Conservation (phyloP, 2,113 vertebrate genomes). For the Thinocorus orbignyianus region DNA sequence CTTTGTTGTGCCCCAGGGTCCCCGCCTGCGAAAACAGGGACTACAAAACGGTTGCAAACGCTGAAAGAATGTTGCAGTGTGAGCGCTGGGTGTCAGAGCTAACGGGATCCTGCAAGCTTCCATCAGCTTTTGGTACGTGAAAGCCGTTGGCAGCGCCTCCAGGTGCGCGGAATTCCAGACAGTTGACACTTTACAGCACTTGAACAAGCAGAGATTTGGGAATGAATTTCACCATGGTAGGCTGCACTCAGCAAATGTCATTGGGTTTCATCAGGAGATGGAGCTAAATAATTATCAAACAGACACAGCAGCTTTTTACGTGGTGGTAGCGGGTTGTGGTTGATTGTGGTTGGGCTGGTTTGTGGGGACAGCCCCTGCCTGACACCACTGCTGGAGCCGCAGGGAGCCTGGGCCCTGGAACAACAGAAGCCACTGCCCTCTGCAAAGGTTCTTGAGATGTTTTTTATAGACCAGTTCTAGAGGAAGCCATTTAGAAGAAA, state of each 20-base stretch:
- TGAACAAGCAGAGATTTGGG: not conserved
- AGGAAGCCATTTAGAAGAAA: not conserved
- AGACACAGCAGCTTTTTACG: not conserved
- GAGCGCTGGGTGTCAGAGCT: not conserved
- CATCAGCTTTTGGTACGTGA: not conserved
- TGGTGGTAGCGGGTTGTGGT: not conserved
- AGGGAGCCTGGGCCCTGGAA: not conserved
- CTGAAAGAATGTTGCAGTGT: not conserved
- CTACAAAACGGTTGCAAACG: no score
- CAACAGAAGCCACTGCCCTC: rapidly evolving
- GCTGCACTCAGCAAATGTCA: not conserved
- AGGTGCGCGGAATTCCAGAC: not conserved
- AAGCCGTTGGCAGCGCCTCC: not conserved
- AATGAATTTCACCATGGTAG: not conserved
- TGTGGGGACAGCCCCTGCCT: not conserved
- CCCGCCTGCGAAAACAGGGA: not conserved
- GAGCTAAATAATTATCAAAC: not conserved
- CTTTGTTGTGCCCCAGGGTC: rapidly evolving
- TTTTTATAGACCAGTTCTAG: not conserved
- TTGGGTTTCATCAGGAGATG: rapidly evolving
- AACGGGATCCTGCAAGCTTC: not conserved
- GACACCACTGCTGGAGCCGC: rapidly evolving
- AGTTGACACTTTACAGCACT: not conserved
- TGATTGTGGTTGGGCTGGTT: not conserved
- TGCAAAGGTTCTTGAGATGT: rapidly evolving